Evolutionary conservation across 2,797 vertebrate genomes (phyloP).

Genomic region (Urocyon cinereoargenteus): DNA sequence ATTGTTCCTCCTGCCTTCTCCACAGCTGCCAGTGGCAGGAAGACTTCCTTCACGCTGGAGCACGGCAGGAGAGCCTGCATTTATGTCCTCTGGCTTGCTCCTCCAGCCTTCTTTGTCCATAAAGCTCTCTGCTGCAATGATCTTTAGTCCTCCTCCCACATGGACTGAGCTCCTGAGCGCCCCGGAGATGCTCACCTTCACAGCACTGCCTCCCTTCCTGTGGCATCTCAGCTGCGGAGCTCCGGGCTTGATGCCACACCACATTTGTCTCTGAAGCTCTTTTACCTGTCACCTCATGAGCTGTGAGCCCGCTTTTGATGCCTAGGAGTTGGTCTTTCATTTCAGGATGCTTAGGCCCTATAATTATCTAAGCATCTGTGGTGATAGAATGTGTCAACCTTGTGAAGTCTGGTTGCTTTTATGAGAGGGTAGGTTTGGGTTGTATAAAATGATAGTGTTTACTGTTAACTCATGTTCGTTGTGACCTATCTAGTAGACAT

Average conservation of each 20-base stretch:
- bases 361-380: background rate
- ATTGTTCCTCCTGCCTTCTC: background rate
- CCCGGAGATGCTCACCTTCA: background rate
- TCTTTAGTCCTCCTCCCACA: background rate
- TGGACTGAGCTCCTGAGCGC: background rate
- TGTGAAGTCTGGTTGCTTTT: background rate
- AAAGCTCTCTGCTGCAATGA: background rate
- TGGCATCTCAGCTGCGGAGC: background rate
- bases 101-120: background rate
- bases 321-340: background rate
- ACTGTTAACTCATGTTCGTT: background rate
- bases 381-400: background rate
- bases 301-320: background rate
- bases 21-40: background rate
- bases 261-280: background rate
- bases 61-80: background rate
- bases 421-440: background rate
- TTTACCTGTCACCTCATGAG: background rate
- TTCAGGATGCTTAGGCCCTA: background rate
- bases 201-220: background rate
- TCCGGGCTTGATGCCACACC: too few species aligned
- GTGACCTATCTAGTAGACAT: background rate
- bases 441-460: background rate
- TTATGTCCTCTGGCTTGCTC: background rate
- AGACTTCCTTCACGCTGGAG: background rate